phyloP scores from a whole-genome alignment of 2,888 invertebrate species.

The Lampropteryx suffumata region DNA sequence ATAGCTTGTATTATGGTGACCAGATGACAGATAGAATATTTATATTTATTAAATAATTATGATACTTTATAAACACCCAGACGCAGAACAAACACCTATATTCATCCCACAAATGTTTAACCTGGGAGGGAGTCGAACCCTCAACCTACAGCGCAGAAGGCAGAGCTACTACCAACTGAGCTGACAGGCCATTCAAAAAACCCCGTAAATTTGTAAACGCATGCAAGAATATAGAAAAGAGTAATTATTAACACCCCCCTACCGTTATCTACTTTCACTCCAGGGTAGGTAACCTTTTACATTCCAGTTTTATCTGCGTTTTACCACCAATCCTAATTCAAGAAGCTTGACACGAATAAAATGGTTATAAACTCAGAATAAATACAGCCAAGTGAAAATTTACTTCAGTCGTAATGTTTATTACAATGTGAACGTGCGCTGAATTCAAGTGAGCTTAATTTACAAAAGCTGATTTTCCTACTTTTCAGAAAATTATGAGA shows the following conservation, averaged over 20 bases:
- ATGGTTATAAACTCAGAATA: constrained; percentile 29
- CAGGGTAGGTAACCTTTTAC: constrained; percentile 9
- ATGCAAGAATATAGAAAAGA: constrained; percentile 14
- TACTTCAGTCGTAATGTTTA: constrained; percentile 26
- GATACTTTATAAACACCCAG: too few species aligned
- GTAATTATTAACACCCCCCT: constrained; percentile 24
- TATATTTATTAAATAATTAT: too few species aligned
- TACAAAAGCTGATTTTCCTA: background rate
- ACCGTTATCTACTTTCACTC: constrained; percentile 10
- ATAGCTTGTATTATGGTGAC: too few species aligned
- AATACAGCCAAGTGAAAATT: constrained; percentile 24
- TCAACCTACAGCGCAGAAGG: too few species aligned
- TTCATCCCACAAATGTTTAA: too few species aligned
- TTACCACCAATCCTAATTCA: constrained; percentile 35
- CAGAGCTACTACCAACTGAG: too few species aligned
- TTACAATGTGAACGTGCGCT: constrained; percentile 16
- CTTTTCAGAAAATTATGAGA: too few species aligned
- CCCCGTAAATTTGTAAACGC: too few species aligned
- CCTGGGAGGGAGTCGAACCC: too few species aligned
- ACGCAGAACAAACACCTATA: too few species aligned
- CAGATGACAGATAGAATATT: too few species aligned
- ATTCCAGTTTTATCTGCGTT: constrained; percentile 23
- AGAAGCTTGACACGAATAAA: constrained; percentile 33
- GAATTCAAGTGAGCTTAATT: constrained; percentile 21
- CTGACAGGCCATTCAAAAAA: too few species aligned